Conservation (phyloP, 2,888 invertebrate species). For the Cinara cedri region DNA sequence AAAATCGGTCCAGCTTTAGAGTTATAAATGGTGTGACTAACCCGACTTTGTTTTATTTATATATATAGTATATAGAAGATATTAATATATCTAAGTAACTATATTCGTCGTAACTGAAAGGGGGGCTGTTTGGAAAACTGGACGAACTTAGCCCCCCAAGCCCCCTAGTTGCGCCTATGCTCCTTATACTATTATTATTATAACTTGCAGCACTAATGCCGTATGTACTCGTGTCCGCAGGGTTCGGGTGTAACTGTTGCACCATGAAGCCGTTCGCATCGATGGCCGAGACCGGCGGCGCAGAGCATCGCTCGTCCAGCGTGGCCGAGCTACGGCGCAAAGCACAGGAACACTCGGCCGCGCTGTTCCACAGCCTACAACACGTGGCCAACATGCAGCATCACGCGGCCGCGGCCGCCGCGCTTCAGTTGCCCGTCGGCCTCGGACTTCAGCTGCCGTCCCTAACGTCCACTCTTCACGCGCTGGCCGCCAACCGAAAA, state of each 20-base stretch:
- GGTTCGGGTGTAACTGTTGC: conserved; percentile 47
- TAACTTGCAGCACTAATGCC: too few species aligned
- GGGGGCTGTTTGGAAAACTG: too few species aligned
- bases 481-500: conserved; percentile 59
- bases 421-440: conserved; percentile 60
- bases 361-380: conserved; percentile 73
- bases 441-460: conserved; percentile 61
- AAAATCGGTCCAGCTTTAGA: too few species aligned
- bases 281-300: conserved; percentile 60
- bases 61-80: too few species aligned
- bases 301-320: conserved; percentile 71
- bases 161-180: too few species aligned
- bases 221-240: background rate
- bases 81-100: too few species aligned
- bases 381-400: conserved; percentile 71
- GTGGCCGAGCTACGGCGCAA: conserved; percentile 90
- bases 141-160: too few species aligned
- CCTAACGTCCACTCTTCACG: conserved; percentile 61
- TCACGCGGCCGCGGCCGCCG: conserved; percentile 63
- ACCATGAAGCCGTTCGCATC: conserved; percentile 52
- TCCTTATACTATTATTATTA: too few species aligned
- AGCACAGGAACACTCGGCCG: conserved; percentile 94
- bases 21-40: too few species aligned
- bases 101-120: too few species aligned
- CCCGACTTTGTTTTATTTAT: too few species aligned